These are phyloP conservation scores for Amphiprion percula DNA, from an alignment of 2,113 vertebrate genomes.

Conservation along the genomic window DNA sequence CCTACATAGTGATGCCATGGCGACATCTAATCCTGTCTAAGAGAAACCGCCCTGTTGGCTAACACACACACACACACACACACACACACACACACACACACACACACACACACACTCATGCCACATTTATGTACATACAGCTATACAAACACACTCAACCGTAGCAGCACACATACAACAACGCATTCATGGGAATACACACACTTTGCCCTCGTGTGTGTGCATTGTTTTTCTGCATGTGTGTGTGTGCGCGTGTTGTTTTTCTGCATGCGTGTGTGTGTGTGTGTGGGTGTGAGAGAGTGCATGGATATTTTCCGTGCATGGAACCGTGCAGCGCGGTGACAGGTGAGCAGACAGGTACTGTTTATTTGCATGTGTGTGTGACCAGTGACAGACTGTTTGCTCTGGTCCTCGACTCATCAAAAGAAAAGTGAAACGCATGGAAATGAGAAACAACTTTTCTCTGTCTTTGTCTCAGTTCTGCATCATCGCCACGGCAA, in stretches of 20 bases:
- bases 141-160: constrained; percentile 30
- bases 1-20: constrained; percentile 51
- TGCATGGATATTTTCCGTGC: neutral
- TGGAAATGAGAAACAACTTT: neutral
- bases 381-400: neutral
- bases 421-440: neutral
- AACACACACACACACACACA: constrained; percentile 36
- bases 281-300: neutral
- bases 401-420: constrained; percentile 9
- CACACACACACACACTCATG: neutral
- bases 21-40: constrained; percentile 58
- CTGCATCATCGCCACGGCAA: neutral
- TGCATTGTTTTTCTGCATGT: neutral
- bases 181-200: neutral
- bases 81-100: neutral
- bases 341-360: too few species aligned
- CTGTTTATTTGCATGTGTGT: constrained; percentile 9
- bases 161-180: constrained; percentile 2
- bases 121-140: constrained; percentile 22
- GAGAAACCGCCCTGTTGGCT: constrained; percentile 56
- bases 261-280: constrained; percentile 2
- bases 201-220: neutral
- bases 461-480: too few species aligned
- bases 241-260: neutral
- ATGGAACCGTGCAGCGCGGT: too few species aligned